A percentile compares a stretch with the other conserved stretches of the same genome.
Conservation (phyloP, 2,888 invertebrate species). For the Synanthedon formicaeformis region DNA sequence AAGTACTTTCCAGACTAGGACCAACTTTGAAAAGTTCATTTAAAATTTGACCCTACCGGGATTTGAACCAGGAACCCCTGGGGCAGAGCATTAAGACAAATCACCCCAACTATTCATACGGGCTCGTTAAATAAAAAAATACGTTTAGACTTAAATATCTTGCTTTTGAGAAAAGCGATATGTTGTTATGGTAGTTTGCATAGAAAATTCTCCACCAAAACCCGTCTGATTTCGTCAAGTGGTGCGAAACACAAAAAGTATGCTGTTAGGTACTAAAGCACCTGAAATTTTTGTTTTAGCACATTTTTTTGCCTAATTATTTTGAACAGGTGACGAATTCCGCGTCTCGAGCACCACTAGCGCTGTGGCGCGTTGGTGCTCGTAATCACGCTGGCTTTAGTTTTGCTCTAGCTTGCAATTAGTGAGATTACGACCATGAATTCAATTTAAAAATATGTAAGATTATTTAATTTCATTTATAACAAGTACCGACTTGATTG, state of each 20-base stretch:
- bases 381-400: conserved; percentile 39
- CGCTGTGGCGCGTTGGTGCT: conserved; percentile 43
- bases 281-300: conserved; percentile 62
- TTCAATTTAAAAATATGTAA: conserved; percentile 3
- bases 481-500: too few relatives aligned
- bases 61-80: too few relatives aligned
- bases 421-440: conserved; percentile 34
- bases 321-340: conserved; percentile 70
- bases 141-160: too few relatives aligned
- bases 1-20: too few relatives aligned
- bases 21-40: too few relatives aligned
- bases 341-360: conserved; percentile 59
- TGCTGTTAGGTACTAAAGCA: conserved; percentile 47
- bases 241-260: conserved; percentile 48
- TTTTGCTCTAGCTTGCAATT: conserved; percentile 57
- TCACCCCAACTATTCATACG: too few relatives aligned
- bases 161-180: too few relatives aligned
- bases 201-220: conserved; percentile 37
- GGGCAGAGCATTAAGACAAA: too few relatives aligned
- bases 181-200: conserved; percentile 23
- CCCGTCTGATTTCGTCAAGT: conserved; percentile 34
- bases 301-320: conserved; percentile 71
- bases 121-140: too few relatives aligned
- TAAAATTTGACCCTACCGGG: too few relatives aligned
- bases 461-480: too few relatives aligned